Evolutionary conservation across 2,113 vertebrate genomes (phyloP).

Genomic region (Procavia capensis): DNA sequence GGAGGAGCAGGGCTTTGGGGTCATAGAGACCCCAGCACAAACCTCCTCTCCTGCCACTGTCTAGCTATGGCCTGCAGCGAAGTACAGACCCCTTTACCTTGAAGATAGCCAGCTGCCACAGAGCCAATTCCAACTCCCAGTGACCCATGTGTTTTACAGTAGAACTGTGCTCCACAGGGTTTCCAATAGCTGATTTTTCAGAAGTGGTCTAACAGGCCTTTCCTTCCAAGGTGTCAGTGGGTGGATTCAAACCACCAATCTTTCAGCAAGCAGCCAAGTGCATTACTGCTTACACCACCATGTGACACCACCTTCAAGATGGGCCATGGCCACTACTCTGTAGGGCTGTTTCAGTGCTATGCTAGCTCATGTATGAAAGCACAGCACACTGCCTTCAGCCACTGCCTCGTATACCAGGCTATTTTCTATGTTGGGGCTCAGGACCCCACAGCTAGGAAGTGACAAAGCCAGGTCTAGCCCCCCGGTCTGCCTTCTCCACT

Average conservation of each 20-base stretch:
- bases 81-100: not conserved
- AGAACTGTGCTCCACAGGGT: not conserved
- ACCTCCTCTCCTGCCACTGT: not conserved
- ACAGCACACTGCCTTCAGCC: no score
- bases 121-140: no score
- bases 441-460: no score
- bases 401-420: no score
- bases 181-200: not conserved
- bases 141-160: not conserved
- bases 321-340: rapidly evolving
- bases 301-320: no score
- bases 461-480: not conserved
- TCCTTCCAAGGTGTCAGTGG: no score
- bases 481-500: not conserved
- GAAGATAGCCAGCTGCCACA: not conserved
- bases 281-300: no score
- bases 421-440: no score
- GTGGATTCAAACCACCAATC: no score
- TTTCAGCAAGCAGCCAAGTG: no score
- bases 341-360: rapidly evolving
- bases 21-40: not conserved
- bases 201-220: not conserved
- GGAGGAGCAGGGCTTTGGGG: not conserved
- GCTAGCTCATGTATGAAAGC: not conserved
- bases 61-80: not conserved